Conservation (phyloP, 2,888 invertebrate species). For the Lutraria lutraria region DNA sequence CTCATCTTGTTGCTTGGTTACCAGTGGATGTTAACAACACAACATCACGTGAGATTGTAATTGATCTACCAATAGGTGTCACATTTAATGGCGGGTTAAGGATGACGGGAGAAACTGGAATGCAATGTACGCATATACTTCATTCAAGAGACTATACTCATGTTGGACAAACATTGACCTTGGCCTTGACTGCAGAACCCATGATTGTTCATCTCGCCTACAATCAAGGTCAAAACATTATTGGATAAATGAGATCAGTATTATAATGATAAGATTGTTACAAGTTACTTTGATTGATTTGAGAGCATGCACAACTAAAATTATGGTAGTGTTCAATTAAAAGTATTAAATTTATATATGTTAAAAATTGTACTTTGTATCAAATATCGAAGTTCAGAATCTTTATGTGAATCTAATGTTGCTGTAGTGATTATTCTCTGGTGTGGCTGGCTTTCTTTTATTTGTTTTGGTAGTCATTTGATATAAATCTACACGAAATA, state of each 20-base stretch:
- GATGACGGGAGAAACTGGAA: neutral
- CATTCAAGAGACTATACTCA: neutral
- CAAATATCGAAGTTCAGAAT: no score
- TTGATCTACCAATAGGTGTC: slow-evolving; percentile 23
- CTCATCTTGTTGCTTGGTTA: slow-evolving; percentile 76
- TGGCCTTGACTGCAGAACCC: slow-evolving; percentile 21
- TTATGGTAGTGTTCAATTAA: no score
- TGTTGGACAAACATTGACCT: neutral
- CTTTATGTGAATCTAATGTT: no score
- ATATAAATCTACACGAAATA: no score
- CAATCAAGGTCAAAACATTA: neutral
- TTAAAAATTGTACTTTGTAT: no score
- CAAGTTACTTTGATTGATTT: no score
- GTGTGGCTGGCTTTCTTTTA: no score
- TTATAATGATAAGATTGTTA: no score
- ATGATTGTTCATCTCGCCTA: neutral
- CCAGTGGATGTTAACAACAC: slow-evolving; percentile 60
- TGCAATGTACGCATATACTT: neutral
- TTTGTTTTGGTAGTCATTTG: no score
- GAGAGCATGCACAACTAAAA: no score
- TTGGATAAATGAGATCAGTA: neutral
- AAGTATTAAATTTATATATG: no score
- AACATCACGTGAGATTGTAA: neutral
- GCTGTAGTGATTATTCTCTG: no score
- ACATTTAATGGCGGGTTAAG: neutral